phyloP scores from a whole-genome alignment of 2,888 invertebrate genomes.

The Hemithea aestivaria region DNA sequence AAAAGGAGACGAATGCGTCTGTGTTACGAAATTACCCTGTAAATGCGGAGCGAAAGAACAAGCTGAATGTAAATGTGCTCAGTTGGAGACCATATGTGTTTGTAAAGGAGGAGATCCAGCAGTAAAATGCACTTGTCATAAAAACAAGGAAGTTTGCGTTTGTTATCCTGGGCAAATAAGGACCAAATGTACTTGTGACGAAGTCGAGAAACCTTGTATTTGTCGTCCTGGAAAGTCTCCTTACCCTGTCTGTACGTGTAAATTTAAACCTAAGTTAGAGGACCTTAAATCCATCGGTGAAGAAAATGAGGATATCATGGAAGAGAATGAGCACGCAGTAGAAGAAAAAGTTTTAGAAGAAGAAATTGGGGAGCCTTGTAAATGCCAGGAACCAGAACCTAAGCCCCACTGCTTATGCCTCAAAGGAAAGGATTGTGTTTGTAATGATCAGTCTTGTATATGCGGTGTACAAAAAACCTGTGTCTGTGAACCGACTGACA shows the following conservation, averaged over 20 bases:
- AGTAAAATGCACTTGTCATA: conserved; percentile 46
- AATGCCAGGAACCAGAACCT: conserved; percentile 49
- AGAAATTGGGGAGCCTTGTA: conserved; percentile 39
- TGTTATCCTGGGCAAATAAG: conserved; percentile 51
- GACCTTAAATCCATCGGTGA: conserved; percentile 23
- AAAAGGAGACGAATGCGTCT: conserved; percentile 51
- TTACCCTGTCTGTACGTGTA: conserved; percentile 54
- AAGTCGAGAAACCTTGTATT: conserved; percentile 58
- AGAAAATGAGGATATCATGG: conserved; percentile 20
- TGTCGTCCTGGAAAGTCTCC: conserved; percentile 52
- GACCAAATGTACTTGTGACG: conserved; percentile 48
- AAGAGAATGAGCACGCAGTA: conserved; percentile 13
- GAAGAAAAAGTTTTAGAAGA: conserved; percentile 16
- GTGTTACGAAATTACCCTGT: conserved; percentile 53
- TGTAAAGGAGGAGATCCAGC: conserved; percentile 47
- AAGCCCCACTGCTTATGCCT: conserved; percentile 45
- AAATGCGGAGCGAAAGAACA: conserved; percentile 53
- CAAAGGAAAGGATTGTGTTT: conserved; percentile 52
- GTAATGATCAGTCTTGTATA: conserved; percentile 43
- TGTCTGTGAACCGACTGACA: conserved; percentile 46
- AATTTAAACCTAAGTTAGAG: conserved; percentile 40
- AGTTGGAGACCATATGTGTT: conserved; percentile 50
- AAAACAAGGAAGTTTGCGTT: conserved; percentile 45
- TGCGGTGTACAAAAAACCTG: conserved; percentile 52
- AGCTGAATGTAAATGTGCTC: conserved; percentile 50